Base-by-base conservation (phyloP, 2,888 invertebrate species). In the Nymphalis polychloros region DNA sequence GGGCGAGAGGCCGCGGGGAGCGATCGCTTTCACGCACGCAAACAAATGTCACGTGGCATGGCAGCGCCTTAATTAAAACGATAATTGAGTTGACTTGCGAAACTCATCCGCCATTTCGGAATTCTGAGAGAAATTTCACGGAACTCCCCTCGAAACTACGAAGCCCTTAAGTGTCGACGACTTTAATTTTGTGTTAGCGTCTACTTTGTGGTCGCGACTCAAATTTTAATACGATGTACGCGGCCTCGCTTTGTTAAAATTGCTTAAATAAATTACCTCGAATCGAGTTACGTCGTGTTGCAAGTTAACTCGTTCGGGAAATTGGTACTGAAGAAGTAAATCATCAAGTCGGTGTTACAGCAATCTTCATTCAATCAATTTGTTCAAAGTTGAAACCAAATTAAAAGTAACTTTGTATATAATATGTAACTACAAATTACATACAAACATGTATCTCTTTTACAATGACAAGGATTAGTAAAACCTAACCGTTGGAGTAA, bases 61-160 rank as follows among this genome's bases (percentile, higher is more conserved):
- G 84, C 76, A 72, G 74, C 86, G 90, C 91, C 90, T 91, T 92
- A 92, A 92, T 92, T 92, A 92, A 92, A 92, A 92, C 92, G 92
- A 92, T 92, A 92, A 92, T 92, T 92, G 92, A 92, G 92, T 92
- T 91, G 92, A 92, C 91, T 92, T 89, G 90, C 85, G 90, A 91
- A 92, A 91, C 89, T 91, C 90, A 89, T 88, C 90, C 91, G 90
- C 90, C 91, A 89, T 92, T 92, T 90, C 89, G 86, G 88, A 89
- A 90, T 91, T 89, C 89, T 86, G 82, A 84, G 88, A 84, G 90
- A 88, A 91, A 89, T 88, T 91, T 90, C 88, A 85, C 85, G 85
- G 85, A 88, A 85, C 86, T 85, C 87, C 87, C 89, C 88, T 87
- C 81, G 83, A 85, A 90, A 91, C 88, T 90, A 89, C 89, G 90